Evolutionary conservation across 2,113 vertebrate genomes (phyloP), one percentile per base, ranked within the genome.

Genomic region (Stigmatopora nigra): DNA sequence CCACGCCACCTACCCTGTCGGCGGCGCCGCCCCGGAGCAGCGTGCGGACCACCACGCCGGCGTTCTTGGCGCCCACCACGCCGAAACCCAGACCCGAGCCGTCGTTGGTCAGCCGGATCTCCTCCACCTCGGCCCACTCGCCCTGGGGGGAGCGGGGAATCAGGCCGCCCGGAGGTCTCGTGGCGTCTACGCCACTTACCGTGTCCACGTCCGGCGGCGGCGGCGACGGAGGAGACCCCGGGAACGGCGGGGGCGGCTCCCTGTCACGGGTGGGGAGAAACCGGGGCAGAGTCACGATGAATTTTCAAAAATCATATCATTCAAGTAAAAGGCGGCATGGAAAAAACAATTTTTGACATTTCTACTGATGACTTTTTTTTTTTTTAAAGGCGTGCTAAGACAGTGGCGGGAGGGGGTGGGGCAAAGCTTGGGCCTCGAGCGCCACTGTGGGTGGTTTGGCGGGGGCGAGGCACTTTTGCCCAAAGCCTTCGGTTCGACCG

Each of bases 1-100:
- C 14, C 1, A 38, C 15, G 11, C 11, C 14, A 46, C 77, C 20
- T 5, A 87, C 83, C 71, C 57, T 77, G 89, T 96, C 92, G 5
- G 97, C 96, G 70, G 95, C 86, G 70, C 95, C 94, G 84, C 90
- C 89, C 7, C 91, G 91, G 67, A 98, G 83, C 61, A 99, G 91
- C 0, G 97, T 98, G 74, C 94, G 86, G 70, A 99, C 97, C 61
- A 99, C 93, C 65, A 96, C 94, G 2, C 97, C 95, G 3, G 83
- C 89, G 2, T 86, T 87, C 85, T 93, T 97, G 67, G 93, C 95
- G 62, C 97, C 95, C 60, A 99, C 96, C 41, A 99, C 98, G 71
- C 97, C 97, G 72, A 99, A 99, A 45, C 97, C 97, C 84, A 99
- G 84, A 72, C 97, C 96, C 0, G 94, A 96, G 15, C 97, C 96